Percentiles rank a stretch among this genome's conserved stretches.
Conservation (phyloP, 2,888 invertebrate genomes). For the Cheilosia vulpina region DNA sequence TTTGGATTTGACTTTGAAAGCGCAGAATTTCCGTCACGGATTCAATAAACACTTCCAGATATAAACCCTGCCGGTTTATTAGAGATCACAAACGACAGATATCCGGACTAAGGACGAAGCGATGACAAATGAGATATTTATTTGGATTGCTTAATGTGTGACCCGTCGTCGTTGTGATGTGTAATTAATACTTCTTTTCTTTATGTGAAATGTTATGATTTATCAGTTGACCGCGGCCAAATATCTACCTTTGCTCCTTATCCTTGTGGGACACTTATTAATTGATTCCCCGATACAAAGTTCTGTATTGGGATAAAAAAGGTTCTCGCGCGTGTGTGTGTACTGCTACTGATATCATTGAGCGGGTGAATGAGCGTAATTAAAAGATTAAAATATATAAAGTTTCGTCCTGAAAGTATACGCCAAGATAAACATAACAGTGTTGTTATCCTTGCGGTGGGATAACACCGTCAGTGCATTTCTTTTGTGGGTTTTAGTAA, state of each 20-base stretch:
- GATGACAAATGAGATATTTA: conserved; percentile 68
- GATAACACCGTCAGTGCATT: conserved; percentile 52
- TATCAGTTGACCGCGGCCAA: conserved; percentile 15
- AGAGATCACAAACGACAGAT: conserved; percentile 38
- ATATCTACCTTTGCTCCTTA: not conserved
- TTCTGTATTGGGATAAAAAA: not conserved
- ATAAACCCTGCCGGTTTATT: conserved; percentile 66
- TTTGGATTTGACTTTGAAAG: conserved; percentile 76
- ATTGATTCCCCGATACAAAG: conserved; percentile 6
- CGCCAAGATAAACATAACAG: conserved; percentile 43
- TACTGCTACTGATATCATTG: conserved; percentile 59
- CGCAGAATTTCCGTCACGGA: conserved; percentile 81
- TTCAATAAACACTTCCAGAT: conserved; percentile 83
- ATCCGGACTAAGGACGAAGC: conserved; percentile 22
- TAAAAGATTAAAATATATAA: conserved; percentile 68
- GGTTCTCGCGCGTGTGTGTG: not conserved
- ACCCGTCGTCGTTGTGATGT: conserved; percentile 6
- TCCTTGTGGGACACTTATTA: not conserved
- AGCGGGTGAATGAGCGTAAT: conserved; percentile 62
- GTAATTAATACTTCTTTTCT: conserved; percentile 11
- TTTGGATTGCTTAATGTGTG: conserved; percentile 56
- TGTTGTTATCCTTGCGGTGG: not conserved
- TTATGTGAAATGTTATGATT: conserved; percentile 23
- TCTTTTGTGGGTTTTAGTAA: conserved; percentile 53
- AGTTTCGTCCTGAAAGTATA: conserved; percentile 51